These are phyloP conservation scores for Tortricodes alternella DNA, from an alignment of 2,888 invertebrate species.

Conservation along the genomic window DNA sequence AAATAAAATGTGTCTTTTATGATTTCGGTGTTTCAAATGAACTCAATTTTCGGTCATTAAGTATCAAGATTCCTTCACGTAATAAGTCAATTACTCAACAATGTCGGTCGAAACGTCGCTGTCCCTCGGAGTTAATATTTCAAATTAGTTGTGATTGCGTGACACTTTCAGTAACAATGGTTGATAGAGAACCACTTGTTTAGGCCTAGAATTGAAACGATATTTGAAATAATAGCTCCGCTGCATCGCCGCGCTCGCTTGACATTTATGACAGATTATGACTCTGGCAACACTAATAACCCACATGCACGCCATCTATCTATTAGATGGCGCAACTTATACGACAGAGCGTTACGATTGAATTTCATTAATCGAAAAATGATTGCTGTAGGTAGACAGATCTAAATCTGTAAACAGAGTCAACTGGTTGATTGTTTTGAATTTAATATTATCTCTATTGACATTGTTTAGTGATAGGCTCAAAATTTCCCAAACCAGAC, in stretches of 20 bases:
- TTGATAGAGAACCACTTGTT: slow-evolving; percentile 64
- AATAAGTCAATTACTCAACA: slow-evolving; percentile 51
- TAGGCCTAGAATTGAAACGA: slow-evolving; percentile 64
- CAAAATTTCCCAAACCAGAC: too few species aligned
- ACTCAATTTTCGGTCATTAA: slow-evolving; percentile 41
- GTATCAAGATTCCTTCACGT: slow-evolving; percentile 39
- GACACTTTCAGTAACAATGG: slow-evolving; percentile 63
- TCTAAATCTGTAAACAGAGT: slow-evolving; percentile 48
- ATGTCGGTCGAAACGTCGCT: slow-evolving; percentile 44
- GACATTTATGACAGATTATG: slow-evolving; percentile 80
- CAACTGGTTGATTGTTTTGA: slow-evolving; percentile 43
- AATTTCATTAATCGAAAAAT: slow-evolving; percentile 69
- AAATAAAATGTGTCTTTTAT: slow-evolving; percentile 12
- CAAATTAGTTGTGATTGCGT: slow-evolving; percentile 62
- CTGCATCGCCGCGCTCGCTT: slow-evolving; percentile 60
- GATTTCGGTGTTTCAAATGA: slow-evolving; percentile 33
- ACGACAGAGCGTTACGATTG: slow-evolving; percentile 61
- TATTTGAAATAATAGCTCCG: slow-evolving; percentile 64
- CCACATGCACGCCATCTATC: slow-evolving; percentile 72
- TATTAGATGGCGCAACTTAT: slow-evolving; percentile 69
- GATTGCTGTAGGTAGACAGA: slow-evolving; percentile 52
- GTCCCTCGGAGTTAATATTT: slow-evolving; percentile 45
- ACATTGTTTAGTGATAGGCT: too few species aligned
- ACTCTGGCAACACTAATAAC: slow-evolving; percentile 71
- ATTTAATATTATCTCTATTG: too few species aligned